phyloP scores from a whole-genome alignment of 2,113 vertebrate genomes.

The Gulo gulo region DNA sequence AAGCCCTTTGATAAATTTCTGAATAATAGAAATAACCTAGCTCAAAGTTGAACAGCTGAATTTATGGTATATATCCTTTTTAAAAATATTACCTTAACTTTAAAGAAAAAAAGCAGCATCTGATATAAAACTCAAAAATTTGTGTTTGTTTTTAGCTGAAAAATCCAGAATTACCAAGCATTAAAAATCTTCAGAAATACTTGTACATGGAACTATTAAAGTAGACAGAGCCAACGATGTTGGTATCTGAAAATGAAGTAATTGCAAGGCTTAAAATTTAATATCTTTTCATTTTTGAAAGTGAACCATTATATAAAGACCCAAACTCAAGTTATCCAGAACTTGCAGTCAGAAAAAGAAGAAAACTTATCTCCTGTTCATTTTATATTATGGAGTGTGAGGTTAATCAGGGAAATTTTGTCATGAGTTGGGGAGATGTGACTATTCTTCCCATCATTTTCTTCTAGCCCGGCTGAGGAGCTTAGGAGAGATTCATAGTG shows the following conservation, averaged over 20 bases:
- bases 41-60: not conserved
- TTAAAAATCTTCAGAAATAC: constrained; percentile 1
- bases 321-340: not conserved
- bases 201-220: not conserved
- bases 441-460: not conserved
- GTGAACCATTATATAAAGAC: not conserved
- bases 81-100: not conserved
- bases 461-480: not conserved
- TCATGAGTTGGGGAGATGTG: not conserved
- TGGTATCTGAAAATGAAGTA: not conserved
- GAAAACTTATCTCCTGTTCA: not conserved
- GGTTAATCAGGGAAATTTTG: not conserved
- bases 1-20: not conserved
- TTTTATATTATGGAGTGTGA: not conserved
- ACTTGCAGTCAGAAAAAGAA: not conserved
- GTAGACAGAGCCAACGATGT: not conserved
- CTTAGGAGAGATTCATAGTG: constrained; percentile 16
- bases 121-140: not conserved
- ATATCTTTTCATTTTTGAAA: not conserved
- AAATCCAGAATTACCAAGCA: constrained; percentile 12
- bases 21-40: not conserved
- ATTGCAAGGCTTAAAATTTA: not conserved
- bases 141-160: not conserved
- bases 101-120: not conserved
- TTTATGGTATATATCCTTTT: not conserved